Evolutionary conservation across 2,888 invertebrate species (phyloP), one percentile per base, ranked within the genome.

Genomic region (Entomobrya multifasciata): DNA sequence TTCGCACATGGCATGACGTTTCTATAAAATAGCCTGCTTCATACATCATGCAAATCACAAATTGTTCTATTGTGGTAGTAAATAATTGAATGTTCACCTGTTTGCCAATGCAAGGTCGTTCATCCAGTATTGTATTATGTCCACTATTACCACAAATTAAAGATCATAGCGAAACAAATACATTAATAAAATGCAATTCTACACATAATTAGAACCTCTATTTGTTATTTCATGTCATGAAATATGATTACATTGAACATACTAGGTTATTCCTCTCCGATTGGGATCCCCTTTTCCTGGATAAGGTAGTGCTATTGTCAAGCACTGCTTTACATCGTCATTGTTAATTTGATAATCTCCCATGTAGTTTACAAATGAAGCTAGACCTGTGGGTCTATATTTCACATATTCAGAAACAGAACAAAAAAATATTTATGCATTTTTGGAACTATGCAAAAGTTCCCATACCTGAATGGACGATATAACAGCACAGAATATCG

Each of bases 1-100:
- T 57, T 70, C 41, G 17, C 80, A 80, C 22, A 80, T 70, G 22
- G 57, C 80, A 80, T 80, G 80, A 17, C 70, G n/a, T 41, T 41
- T 67, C 67, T 67, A 44, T 8, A 41, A 36, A 17, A 65, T 36
- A 62, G 10, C n/a, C 13, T 49, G n/a, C 5, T 49, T 15, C 3
- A 49, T 36, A 36, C 36, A 36, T 36, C 36, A 36, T 36, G 36
- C 36, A 36, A n/a, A n/a, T 15, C n/a, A n/a, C 8, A 49, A 11
- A 11, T 10, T 49, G 5, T 49, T 49, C 49, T 49, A 44, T 44
- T 44, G 8, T 44, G 5, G 5, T n/a, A n/a, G 49, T n/a, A 15
- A 2, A 6, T 36, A 36, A 13, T 27, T 3, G 4, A 4, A 20
- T 22, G 10, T 36, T n/a, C 22, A 70, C 22, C 22, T 44, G 15